These are phyloP conservation scores for Labrus mixtus DNA, from an alignment of 2,113 vertebrate species.

Conservation along the genomic window DNA sequence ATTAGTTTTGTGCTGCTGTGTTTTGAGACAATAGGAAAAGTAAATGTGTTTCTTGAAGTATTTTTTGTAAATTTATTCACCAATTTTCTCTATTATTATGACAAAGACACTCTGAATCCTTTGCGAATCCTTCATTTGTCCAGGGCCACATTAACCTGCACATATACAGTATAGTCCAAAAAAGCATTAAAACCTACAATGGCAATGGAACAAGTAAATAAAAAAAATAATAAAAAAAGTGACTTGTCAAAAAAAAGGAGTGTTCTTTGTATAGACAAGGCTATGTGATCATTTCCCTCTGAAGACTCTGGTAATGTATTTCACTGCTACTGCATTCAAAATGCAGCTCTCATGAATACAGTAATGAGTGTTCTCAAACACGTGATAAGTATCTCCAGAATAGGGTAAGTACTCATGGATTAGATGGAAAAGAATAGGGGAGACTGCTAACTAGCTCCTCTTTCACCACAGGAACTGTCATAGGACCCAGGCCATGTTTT, in stretches of 20 bases:
- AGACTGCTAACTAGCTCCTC: slow-evolving; percentile 21
- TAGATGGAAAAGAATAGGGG: not conserved
- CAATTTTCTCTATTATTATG: slow-evolving; percentile 4
- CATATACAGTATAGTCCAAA: too few species aligned
- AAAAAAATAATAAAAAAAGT: too few species aligned
- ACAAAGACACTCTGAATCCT: not conserved
- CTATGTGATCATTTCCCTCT: not conserved
- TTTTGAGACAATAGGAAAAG: too few species aligned
- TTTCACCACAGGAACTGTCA: not conserved
- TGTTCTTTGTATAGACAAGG: not conserved
- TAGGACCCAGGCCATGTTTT: slow-evolving; percentile 13
- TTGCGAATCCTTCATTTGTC: not conserved
- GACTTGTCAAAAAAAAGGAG: too few species aligned
- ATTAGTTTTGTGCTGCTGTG: too few species aligned
- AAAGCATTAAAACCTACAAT: too few species aligned
- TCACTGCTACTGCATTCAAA: slow-evolving; percentile 3
- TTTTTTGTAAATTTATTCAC: not conserved
- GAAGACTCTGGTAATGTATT: not conserved
- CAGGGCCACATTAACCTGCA: not conserved
- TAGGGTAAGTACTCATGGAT: slow-evolving; percentile 8
- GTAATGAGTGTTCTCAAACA: not conserved
- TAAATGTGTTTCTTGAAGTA: too few species aligned
- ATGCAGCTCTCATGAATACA: slow-evolving; percentile 10
- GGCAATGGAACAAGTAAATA: too few species aligned
- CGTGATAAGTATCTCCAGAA: not conserved